Percentiles rank a stretch among this genome's conserved stretches.
Conservation (phyloP, 2,888 invertebrate genomes). For the Rosalia funebris region DNA sequence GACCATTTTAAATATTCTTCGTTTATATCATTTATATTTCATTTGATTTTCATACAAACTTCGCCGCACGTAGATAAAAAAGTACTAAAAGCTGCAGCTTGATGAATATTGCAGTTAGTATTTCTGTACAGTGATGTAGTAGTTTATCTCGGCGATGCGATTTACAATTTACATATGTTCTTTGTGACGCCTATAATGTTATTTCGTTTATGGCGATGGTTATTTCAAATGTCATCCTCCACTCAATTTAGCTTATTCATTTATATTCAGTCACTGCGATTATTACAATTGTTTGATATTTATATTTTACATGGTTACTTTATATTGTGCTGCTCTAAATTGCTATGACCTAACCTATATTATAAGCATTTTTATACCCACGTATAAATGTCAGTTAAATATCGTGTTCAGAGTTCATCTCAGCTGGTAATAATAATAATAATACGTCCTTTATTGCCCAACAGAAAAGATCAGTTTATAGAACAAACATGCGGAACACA, state of each 20-base stretch:
- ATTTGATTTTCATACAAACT: conserved; percentile 29
- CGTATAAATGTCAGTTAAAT: conserved; percentile 5
- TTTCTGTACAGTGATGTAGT: conserved; percentile 22
- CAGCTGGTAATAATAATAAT: too few relatives aligned
- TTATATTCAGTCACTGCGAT: conserved; percentile 44
- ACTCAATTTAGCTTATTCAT: conserved; percentile 41
- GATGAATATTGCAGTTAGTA: conserved; percentile 31
- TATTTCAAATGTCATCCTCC: conserved; percentile 42
- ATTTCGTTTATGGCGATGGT: conserved; percentile 34
- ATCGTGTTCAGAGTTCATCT: too few relatives aligned
- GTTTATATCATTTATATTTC: conserved; percentile 17
- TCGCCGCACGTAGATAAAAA: conserved; percentile 24
- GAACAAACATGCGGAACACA: too few relatives aligned
- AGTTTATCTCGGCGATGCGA: conserved; percentile 17
- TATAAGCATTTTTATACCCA: conserved; percentile 28
- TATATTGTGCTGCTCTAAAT: conserved; percentile 25
- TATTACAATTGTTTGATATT: conserved; percentile 43
- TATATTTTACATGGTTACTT: conserved; percentile 42
- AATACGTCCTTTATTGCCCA: too few relatives aligned
- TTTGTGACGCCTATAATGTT: conserved; percentile 31
- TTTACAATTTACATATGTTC: conserved; percentile 35
- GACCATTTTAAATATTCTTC: conserved; percentile 18
- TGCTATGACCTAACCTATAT: conserved; percentile 34
- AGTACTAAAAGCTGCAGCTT: conserved; percentile 26
- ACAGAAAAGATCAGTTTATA: too few relatives aligned